A percentile compares a stretch with the other conserved stretches of the same genome.
Conservation (phyloP, 2,888 invertebrate species). For the Apamea epomidion region DNA sequence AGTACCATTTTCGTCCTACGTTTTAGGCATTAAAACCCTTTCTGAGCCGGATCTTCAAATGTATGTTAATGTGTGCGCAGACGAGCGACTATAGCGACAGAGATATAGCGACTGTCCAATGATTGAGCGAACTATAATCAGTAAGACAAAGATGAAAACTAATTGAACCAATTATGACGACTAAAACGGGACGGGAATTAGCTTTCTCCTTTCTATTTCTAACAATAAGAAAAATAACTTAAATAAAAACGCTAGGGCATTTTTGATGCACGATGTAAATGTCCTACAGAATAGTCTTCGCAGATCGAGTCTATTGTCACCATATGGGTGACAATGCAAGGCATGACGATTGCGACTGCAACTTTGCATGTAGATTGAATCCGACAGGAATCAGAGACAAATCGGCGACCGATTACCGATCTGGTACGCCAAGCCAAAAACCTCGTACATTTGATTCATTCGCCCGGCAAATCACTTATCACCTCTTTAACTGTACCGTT, state of each 20-base stretch:
- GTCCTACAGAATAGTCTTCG: background rate
- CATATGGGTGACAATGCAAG: too few species aligned
- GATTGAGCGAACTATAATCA: background rate
- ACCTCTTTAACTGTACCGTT: background rate
- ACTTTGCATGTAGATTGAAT: slow-evolving; percentile 36
- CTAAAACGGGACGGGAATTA: background rate
- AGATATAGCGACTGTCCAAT: too few species aligned
- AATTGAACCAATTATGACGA: background rate
- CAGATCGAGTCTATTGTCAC: background rate
- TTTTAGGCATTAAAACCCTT: slow-evolving; percentile 21
- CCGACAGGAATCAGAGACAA: background rate
- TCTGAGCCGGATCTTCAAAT: background rate
- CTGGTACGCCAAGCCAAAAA: background rate
- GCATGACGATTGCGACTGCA: slow-evolving; percentile 25
- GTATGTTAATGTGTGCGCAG: background rate
- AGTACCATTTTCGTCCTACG: slow-evolving; percentile 17
- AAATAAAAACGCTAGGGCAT: background rate
- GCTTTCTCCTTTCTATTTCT: background rate
- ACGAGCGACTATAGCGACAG: background rate
- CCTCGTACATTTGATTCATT: background rate
- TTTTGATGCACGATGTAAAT: background rate
- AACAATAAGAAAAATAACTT: background rate
- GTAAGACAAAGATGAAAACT: background rate
- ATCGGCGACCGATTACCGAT: slow-evolving; percentile 14
- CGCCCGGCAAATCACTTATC: background rate